A percentile compares a stretch with the other conserved stretches of the same genome.
Evolutionary conservation across 1,140 invertebrate species (phyloP).

Genomic region (Penaeus vannamei): DNA sequence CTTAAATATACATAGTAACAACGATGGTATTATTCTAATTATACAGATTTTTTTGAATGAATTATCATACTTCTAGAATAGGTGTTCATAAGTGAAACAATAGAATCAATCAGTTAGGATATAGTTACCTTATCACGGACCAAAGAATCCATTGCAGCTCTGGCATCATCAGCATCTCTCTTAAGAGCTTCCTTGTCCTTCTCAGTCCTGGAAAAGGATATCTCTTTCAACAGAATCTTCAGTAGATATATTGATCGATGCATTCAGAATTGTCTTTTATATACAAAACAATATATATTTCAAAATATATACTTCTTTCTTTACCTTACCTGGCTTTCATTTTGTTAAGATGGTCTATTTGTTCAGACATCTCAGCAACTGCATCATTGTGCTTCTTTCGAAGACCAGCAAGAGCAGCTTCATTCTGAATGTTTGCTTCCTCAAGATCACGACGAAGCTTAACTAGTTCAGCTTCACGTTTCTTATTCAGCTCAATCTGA

Average conservation of each 20-base stretch:
- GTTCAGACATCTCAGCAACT: constrained; percentile 56
- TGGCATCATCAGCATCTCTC: constrained; percentile 55
- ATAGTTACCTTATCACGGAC: constrained; percentile 41
- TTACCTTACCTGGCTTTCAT: constrained; percentile 62
- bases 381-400: constrained; percentile 56
- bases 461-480: constrained; percentile 78
- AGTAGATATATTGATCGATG: no score
- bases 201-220: constrained; percentile 24
- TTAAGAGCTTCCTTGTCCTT: constrained; percentile 55
- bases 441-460: constrained; percentile 73
- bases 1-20: no score
- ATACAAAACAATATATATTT: not conserved
- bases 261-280: no score
- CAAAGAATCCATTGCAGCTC: constrained; percentile 51
- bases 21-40: no score
- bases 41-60: no score
- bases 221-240: no score
- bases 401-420: constrained; percentile 73
- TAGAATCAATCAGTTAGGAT: no score
- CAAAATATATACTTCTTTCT: no score
- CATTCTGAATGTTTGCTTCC: constrained; percentile 75
- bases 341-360: constrained; percentile 54
- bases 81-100: no score
- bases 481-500: constrained; percentile 72
- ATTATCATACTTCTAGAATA: no score